These are phyloP conservation scores for Nomada hirtipes DNA, from an alignment of 2,888 invertebrate genomes.

Conservation along the genomic window DNA sequence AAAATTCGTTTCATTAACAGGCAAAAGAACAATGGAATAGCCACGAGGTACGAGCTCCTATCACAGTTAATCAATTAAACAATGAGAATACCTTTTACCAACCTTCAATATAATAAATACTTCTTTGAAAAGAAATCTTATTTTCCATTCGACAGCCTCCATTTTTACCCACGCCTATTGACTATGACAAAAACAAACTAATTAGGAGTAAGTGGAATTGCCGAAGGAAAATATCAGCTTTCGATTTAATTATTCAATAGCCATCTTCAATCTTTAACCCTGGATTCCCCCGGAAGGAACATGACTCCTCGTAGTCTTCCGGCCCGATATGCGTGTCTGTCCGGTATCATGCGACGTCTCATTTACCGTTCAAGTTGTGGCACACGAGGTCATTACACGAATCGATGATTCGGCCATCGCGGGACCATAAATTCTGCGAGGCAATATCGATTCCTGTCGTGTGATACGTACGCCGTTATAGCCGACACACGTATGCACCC, in stretches of 20 bases:
- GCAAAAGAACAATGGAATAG: too few relatives aligned
- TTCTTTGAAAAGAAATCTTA: background rate
- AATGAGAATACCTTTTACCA: too few relatives aligned
- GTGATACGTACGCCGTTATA: slow-evolving; percentile 39
- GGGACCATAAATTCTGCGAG: slow-evolving; percentile 70
- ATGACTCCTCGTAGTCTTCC: background rate
- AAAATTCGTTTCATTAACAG: too few relatives aligned
- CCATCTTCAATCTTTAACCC: too few relatives aligned
- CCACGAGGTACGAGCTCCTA: too few relatives aligned
- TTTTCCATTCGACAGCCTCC: background rate
- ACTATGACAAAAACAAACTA: background rate
- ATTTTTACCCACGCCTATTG: background rate
- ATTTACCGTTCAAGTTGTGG: slow-evolving; percentile 48
- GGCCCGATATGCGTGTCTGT: slow-evolving; percentile 29
- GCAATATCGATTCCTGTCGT: slow-evolving; percentile 59
- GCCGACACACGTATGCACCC: slow-evolving; percentile 16
- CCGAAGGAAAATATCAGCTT: too few relatives aligned
- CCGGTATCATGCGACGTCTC: slow-evolving; percentile 35
- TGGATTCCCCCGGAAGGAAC: background rate
- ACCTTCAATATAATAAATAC: background rate
- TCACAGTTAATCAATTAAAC: too few relatives aligned
- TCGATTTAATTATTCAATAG: too few relatives aligned
- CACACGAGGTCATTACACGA: slow-evolving; percentile 73
- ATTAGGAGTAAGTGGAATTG: too few relatives aligned
- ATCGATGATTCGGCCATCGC: slow-evolving; percentile 74